Evolutionary conservation across 37 sponge, comb jelly and placozoan genomes (phyloP), one percentile per base, ranked within the genome.

Genomic region (Petrosia ficiformis): DNA sequence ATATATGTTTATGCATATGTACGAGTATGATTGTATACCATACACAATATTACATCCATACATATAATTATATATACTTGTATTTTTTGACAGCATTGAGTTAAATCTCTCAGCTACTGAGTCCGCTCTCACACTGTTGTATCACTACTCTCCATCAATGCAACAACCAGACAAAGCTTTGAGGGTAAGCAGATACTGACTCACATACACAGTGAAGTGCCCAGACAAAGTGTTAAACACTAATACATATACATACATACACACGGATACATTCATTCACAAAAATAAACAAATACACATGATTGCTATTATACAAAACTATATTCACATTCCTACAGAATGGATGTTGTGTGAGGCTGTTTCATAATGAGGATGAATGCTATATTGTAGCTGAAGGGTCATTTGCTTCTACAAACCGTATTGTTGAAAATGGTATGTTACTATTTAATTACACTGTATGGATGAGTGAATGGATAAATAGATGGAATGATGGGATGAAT

Each of bases 51-150:
- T n/a, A n/a, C n/a, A n/a, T n/a, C n/a, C n/a, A n/a, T n/a, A n/a
- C n/a, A n/a, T n/a, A n/a, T n/a, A n/a, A n/a, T n/a, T n/a, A n/a
- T n/a, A n/a, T n/a, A n/a, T n/a, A n/a, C n/a, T n/a, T n/a, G n/a
- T n/a, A n/a, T n/a, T n/a, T n/a, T n/a, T n/a, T n/a, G n/a, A n/a
- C n/a, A 92, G 93, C 28, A 21, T 65, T 42, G 93, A 92, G 52
- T 44, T 92, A 67, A 92, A 92, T 43, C 78, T 88, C 32, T 87
- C 93, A 77, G 93, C 89, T 37, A 84, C 82, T 6, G 85, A 88
- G 65, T 88, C 93, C 25, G 85, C 85, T 5, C 59, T 88, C 57
- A 92, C 93, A 1, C 44, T 92, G 32, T 38, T 77, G 22, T 39
- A 68, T 3, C 88, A 92, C 61, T 84, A 72, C 64, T 36, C 60